Base-by-base conservation (phyloP, 2,113 vertebrate genomes). In the Pomatorhinus ruficollis region DNA sequence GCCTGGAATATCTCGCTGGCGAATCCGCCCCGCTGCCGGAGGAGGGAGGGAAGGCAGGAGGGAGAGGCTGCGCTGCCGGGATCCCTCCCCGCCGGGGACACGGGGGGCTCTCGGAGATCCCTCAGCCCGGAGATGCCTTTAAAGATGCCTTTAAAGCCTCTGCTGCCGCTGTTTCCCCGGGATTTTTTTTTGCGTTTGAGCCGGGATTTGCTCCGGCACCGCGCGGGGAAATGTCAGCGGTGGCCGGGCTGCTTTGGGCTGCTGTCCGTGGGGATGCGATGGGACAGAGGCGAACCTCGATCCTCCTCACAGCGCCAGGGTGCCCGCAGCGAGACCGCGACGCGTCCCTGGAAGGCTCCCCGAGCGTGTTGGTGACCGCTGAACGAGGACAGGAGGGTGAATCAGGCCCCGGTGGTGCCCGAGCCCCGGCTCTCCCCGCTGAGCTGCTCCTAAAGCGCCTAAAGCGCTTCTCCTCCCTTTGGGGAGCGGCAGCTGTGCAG, bases 351-450 rank as follows among this genome's bases (percentile, higher is more conserved):
- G 6, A 11, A 11, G 16, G 50, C 20, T 56, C 81, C 47, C 11
- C 1, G 54, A 0, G 35, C 0, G 9, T 9, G 53, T 0, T 3
- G 6, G 15, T 1, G 54, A 1, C 10, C 0, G 18, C 37, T 19
- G 1, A 21, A 2, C 0, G 65, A 70, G 89, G 69, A 19, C 90
- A 27, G 59, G 87, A 33, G 54, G 66, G 56, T 45, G 90, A 71
- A 76, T 45, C 45, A 8, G 87, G 61, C 96, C 54, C 49, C 4
- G 2, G 24, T 9, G 0, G 19, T 57, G 85, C 86, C 88, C 8
- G 61, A 78, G 7, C 61, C n/a, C 47, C 19, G 42, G 24, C 74
- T 65, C 79, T 63, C 23, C 78, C 52, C 6, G 2, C 87, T 23
- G 74, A 15, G 61, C 44, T 35, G 50, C 71, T 31, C 50, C 15